Base-by-base conservation (phyloP, 2,113 vertebrate genomes). In the Aviceda subcristata region DNA sequence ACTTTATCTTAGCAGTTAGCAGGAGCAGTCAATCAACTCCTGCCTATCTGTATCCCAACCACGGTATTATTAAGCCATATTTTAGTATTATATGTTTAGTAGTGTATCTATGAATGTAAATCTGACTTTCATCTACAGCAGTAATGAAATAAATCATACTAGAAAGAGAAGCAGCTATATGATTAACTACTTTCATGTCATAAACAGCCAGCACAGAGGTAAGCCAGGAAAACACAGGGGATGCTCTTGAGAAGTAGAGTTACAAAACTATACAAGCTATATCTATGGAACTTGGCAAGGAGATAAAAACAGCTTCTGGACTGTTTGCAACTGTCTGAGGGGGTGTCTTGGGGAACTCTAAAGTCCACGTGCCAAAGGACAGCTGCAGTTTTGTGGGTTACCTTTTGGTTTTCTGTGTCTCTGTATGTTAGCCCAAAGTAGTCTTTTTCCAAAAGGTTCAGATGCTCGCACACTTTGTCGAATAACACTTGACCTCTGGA, bases 361-460 rank as follows among this genome's bases (percentile, higher is more conserved):
- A 66, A 5, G 19, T 18, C 48, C 43, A 39, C 7, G 26, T 27
- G 6, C 18, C 50, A 77, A 77, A 74, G 41, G 12, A 5, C 51
- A 80, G 32, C 21, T 15, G 10, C 6, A 43, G 43, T 71, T 92
- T 69, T 69, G 30, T 34, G 36, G 41, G 41, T 97, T 97, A 99
- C 99, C 99, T 99, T 99, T 97, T 99, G 99, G 96, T 99, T 99
- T 96, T 99, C 99, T 27, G 99, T 96, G 86, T 99, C 99, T 94
- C 98, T 98, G 98, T 99, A 98, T 0, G 99, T 99, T 87, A 99
- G 98, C 26, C 99, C 99, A 76, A 99, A 99, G 96, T 99, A 99
- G 97, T 99, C 99, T 97, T 98, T 99, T 97, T 99, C 99, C 97
- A 99, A 97, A 29, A 99, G 98, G 95, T 99, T 99, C 88, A 99